Conservation (phyloP, 2,797 vertebrate species). For the Alauda arvensis region DNA sequence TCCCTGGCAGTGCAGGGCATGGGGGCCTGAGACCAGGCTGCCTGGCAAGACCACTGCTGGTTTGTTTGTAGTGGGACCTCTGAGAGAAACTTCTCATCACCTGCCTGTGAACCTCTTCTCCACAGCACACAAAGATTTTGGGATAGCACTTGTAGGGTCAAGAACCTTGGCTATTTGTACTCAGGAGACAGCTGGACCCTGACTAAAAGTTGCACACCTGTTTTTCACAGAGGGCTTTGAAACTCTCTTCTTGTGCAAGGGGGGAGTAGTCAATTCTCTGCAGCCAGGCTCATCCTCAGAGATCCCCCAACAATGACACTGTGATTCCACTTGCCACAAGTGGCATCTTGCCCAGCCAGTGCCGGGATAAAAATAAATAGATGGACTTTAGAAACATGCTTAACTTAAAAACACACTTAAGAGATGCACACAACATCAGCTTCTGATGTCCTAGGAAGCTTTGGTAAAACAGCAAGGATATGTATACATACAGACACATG, state of each 20-base stretch:
- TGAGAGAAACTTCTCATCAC: neutral
- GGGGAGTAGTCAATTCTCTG: neutral
- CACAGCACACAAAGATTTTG: rapidly evolving
- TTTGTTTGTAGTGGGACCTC: neutral
- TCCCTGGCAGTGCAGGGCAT: neutral
- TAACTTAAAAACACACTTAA: neutral
- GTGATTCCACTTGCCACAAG: neutral
- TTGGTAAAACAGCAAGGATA: neutral
- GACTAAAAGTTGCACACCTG: neutral
- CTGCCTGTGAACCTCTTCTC: neutral
- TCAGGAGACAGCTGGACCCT: neutral
- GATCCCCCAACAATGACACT: neutral
- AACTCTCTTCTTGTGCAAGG: neutral
- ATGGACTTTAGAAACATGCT: neutral
- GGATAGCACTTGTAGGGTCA: neutral
- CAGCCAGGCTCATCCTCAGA: neutral
- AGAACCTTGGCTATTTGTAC: neutral
- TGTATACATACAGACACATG: rapidly evolving
- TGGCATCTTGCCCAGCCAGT: neutral
- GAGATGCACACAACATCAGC: neutral
- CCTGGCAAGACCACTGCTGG: neutral
- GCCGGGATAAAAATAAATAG: neutral
- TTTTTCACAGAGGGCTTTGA: neutral
- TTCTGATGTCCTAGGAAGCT: neutral
- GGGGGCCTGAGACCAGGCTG: neutral